Percentiles rank a stretch among this genome's conserved stretches.
Conservation (phyloP, 2,113 vertebrate genomes). For the Oryzias melastigma region DNA sequence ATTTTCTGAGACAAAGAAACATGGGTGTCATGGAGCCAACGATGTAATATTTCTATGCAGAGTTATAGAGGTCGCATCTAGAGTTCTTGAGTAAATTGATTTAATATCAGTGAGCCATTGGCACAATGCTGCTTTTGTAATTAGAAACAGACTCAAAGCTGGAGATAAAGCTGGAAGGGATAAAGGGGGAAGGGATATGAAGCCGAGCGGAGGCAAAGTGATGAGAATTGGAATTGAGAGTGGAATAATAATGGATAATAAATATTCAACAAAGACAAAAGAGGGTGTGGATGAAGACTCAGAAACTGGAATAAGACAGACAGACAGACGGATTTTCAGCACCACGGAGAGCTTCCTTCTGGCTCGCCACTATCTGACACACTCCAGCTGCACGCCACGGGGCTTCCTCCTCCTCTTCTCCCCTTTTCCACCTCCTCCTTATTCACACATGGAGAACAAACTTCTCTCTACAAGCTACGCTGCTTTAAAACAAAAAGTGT, state of each 20-base stretch:
- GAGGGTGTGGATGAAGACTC: neutral
- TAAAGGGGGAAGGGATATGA: neutral
- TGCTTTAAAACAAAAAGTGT: constrained; percentile 7
- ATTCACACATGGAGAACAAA: constrained; percentile 11
- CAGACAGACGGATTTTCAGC: constrained; percentile 41
- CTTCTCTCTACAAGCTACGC: constrained; percentile 10
- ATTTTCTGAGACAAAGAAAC: neutral
- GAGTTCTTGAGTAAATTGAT: neutral
- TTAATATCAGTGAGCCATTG: neutral
- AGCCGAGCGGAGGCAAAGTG: neutral
- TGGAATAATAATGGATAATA: constrained; percentile 5
- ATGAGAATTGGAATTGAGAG: neutral
- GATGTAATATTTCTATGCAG: neutral
- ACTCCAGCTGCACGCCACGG: constrained; percentile 29
- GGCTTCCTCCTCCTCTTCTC: constrained; percentile 2
- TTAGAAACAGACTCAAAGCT: constrained; percentile 5
- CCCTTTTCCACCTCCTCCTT: constrained; percentile 7
- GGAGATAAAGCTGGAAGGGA: neutral
- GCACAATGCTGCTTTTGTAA: neutral
- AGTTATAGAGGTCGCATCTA: too few relatives aligned
- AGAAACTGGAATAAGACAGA: constrained; percentile 5
- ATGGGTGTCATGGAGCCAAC: neutral
- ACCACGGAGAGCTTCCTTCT: constrained; percentile 60
- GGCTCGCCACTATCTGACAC: constrained; percentile 30
- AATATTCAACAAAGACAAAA: constrained; percentile 4